Conservation (phyloP, 2,888 invertebrate species). For the Orgyia antiqua region DNA sequence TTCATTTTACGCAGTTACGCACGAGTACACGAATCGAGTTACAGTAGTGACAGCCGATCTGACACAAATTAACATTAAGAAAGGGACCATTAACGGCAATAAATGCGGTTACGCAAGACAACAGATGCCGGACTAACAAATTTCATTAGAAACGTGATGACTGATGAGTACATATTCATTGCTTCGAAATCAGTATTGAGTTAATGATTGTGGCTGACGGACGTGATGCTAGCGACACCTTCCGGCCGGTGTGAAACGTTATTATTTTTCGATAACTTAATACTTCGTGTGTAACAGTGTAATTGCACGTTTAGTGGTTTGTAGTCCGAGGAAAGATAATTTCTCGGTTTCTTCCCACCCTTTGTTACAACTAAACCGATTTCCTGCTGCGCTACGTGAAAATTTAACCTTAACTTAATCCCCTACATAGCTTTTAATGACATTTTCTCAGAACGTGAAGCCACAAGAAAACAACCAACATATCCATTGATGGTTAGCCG, state of each 20-base stretch:
- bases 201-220: constrained; percentile 49
- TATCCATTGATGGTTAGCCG: constrained; percentile 63
- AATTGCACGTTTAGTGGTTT: constrained; percentile 75
- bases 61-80: constrained; percentile 57
- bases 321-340: constrained; percentile 67
- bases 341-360: constrained; percentile 73
- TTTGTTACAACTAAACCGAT: constrained; percentile 71
- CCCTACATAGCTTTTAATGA: constrained; percentile 72
- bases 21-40: constrained; percentile 31
- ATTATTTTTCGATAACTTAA: constrained; percentile 73
- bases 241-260: constrained; percentile 73
- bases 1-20: constrained; percentile 17
- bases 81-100: constrained; percentile 65
- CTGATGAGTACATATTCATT: constrained; percentile 38
- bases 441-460: constrained; percentile 64
- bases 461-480: constrained; percentile 68
- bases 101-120: constrained; percentile 71
- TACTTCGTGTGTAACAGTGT: constrained; percentile 70
- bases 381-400: constrained; percentile 73
- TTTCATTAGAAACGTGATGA: constrained; percentile 75
- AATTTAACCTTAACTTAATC: constrained; percentile 69
- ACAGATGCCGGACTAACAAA: constrained; percentile 59
- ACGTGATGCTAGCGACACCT: constrained; percentile 69
- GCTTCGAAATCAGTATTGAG: constrained; percentile 53
- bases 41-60: constrained; percentile 29